Evolutionary conservation across 1,140 invertebrate genomes (phyloP).

Genomic region (Magallana gigas): DNA sequence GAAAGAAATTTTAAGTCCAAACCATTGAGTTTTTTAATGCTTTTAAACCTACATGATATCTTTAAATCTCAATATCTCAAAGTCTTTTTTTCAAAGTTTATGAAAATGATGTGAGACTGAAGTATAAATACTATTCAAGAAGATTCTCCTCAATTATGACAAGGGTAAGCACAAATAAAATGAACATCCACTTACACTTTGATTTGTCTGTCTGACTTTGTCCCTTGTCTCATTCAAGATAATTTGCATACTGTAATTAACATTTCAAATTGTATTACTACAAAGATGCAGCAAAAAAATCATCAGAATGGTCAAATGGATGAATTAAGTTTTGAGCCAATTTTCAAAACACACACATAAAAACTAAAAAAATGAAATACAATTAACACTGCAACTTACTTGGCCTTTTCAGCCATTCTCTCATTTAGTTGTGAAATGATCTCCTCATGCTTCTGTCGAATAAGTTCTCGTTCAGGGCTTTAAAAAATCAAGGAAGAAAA

Average conservation of each 20-base stretch:
- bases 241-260: constrained; percentile 75
- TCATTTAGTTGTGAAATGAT: constrained; percentile 77
- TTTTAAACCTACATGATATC: no score
- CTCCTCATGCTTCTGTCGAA: constrained; percentile 75
- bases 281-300: constrained; percentile 4
- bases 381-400: constrained; percentile 57
- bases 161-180: no score
- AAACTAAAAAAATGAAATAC: no score
- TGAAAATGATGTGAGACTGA: no score
- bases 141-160: no score
- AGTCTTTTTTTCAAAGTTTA: no score
- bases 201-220: constrained; percentile 76
- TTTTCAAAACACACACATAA: no score
- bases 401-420: constrained; percentile 77
- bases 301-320: not conserved
- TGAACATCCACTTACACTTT: constrained; percentile 68
- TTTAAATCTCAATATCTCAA: no score
- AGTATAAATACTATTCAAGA: no score
- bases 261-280: constrained; percentile 1
- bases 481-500: constrained; percentile 39
- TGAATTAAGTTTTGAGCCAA: not conserved
- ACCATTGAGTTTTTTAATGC: no score
- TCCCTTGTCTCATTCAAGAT: constrained; percentile 78
- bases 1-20: no score
- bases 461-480: constrained; percentile 75